Conservation (phyloP, 2,888 invertebrate species). For the Hetaerina titia region DNA sequence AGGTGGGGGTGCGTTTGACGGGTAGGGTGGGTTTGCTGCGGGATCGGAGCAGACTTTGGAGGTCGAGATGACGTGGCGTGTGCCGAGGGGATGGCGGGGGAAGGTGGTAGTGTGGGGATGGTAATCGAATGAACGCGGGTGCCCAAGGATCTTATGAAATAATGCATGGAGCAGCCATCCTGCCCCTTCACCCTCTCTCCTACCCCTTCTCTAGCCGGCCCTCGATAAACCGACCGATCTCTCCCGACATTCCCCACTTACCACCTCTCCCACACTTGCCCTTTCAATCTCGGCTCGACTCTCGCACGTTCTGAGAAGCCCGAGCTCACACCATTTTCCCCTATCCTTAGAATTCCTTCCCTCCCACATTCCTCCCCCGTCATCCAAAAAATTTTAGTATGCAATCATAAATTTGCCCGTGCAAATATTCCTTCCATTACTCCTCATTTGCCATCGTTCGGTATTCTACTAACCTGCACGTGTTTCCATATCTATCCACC, state of each 20-base stretch:
- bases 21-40: no score
- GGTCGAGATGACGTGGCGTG: not conserved
- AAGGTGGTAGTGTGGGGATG: not conserved
- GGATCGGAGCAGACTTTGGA: not conserved
- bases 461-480: not conserved
- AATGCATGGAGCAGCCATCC: conserved; percentile 42
- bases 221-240: not conserved
- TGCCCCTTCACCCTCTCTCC: not conserved
- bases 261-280: not conserved
- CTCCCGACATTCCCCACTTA: not conserved
- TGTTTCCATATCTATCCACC: no score
- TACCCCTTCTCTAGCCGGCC: not conserved
- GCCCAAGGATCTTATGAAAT: conserved; percentile 61
- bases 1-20: not conserved
- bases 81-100: not conserved
- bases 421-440: no score
- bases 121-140: conserved; percentile 55
- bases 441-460: not conserved
- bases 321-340: not conserved
- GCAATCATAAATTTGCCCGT: not conserved
- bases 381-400: not conserved
- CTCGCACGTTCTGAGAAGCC: conserved; percentile 21
- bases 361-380: not conserved
- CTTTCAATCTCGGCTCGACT: conserved; percentile 38
- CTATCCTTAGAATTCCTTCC: not conserved